Evolutionary conservation across 2,113 vertebrate species (phyloP).

Genomic region (Gambusia holbrooki): DNA sequence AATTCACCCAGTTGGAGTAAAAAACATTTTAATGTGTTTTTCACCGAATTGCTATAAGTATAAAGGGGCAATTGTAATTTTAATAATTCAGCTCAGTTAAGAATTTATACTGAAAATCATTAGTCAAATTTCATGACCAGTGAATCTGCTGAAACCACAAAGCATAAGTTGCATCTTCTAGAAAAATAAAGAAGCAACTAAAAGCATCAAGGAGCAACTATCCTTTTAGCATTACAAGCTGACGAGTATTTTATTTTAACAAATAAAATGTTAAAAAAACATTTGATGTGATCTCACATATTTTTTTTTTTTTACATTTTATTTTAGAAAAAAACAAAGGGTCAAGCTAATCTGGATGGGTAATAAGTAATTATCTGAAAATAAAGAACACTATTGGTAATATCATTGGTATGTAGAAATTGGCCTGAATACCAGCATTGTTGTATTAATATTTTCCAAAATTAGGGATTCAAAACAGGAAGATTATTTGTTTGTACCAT

Average conservation of each 20-base stretch:
- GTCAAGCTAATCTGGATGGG: neutral
- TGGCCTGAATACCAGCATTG: no score
- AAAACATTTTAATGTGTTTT: no score
- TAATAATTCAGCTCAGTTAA: neutral
- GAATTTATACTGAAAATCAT: neutral
- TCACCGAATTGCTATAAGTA: no score
- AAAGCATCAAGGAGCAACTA: neutral
- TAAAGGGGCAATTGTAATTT: neutral
- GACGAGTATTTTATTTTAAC: neutral
- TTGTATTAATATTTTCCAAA: neutral
- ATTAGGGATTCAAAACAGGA: neutral
- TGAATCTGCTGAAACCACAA: slow-evolving; percentile 29
- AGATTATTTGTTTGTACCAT: neutral
- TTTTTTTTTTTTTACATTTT: neutral
- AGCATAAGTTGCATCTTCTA: slow-evolving; percentile 9
- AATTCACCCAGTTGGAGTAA: neutral
- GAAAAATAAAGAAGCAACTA: slow-evolving; percentile 9
- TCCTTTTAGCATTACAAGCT: neutral
- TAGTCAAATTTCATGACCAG: neutral
- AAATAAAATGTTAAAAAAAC: no score
- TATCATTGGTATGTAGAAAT: no score
- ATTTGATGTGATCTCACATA: no score
- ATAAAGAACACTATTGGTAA: neutral
- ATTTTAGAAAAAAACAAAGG: neutral
- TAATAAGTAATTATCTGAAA: neutral